Conservation (phyloP, 2,888 invertebrate genomes). For the Leptinotarsa peninsularis region DNA sequence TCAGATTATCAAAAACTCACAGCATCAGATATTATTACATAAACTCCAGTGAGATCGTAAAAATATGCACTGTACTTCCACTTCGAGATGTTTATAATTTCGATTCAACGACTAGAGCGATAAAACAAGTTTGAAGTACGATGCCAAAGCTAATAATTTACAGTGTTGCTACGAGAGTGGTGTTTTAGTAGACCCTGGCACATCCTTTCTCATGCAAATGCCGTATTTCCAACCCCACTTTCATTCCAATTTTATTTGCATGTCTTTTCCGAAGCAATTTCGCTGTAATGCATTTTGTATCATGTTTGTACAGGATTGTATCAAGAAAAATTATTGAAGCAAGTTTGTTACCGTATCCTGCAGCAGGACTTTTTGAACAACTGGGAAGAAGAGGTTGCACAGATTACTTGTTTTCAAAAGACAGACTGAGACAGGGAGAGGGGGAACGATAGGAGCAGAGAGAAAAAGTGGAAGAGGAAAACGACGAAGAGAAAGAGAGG, state of each 20-base stretch:
- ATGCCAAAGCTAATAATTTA: slow-evolving; percentile 43
- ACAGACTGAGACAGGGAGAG: no score
- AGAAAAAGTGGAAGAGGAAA: no score
- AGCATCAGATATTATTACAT: neutral
- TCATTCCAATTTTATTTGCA: slow-evolving; percentile 49
- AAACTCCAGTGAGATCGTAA: slow-evolving; percentile 28
- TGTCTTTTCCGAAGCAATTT: slow-evolving; percentile 48
- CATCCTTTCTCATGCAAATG: slow-evolving; percentile 48
- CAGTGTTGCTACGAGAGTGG: slow-evolving; percentile 44
- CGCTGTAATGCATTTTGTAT: slow-evolving; percentile 49
- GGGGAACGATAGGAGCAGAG: no score
- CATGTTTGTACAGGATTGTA: slow-evolving; percentile 40
- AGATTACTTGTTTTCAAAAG: no score
- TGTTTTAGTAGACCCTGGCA: slow-evolving; percentile 40
- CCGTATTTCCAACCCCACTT: slow-evolving; percentile 42
- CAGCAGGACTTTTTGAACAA: no score
- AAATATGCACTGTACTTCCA: slow-evolving; percentile 24
- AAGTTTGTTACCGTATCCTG: neutral
- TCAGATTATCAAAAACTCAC: neutral
- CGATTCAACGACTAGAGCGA: slow-evolving; percentile 31
- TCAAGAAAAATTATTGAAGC: slow-evolving; percentile 8
- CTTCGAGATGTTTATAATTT: slow-evolving; percentile 42
- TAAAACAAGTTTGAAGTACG: slow-evolving; percentile 42
- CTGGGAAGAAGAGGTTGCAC: no score
- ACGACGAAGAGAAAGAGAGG: no score